These are phyloP conservation scores for Tragelaphus imberbis DNA, from an alignment of 2,113 vertebrate species.

Conservation along the genomic window DNA sequence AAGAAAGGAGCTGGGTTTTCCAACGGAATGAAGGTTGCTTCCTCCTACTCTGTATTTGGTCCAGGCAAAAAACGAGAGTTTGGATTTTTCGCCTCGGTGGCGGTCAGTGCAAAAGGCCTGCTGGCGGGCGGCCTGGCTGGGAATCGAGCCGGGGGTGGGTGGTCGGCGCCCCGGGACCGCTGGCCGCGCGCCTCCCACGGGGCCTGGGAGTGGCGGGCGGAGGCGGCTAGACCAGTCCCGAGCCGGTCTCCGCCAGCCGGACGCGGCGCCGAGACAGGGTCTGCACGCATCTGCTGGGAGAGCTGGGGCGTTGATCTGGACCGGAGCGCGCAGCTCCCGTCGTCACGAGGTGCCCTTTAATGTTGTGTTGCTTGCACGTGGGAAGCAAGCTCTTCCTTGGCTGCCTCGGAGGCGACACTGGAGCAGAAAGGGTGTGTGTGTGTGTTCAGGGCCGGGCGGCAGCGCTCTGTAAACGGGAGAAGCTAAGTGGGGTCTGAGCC, in stretches of 20 bases:
- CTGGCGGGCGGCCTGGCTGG: neutral
- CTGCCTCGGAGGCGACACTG: neutral
- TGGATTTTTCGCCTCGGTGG: neutral
- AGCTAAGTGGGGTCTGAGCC: neutral
- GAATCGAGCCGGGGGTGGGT: neutral
- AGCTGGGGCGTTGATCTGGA: fast-evolving
- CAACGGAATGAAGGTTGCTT: neutral
- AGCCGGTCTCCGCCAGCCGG: neutral
- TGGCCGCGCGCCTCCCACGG: neutral
- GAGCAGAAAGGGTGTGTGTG: neutral
- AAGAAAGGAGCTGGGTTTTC: neutral
- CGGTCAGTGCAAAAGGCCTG: neutral
- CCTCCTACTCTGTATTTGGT: neutral
- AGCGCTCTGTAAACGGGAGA: neutral
- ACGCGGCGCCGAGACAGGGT: neutral
- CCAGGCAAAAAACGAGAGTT: neutral
- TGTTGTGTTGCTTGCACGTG: neutral
- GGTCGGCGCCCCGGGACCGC: neutral
- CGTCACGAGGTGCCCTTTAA: neutral
- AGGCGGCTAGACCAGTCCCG: neutral
- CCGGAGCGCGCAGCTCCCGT: fast-evolving
- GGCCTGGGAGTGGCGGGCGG: neutral
- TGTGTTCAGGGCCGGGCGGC: neutral
- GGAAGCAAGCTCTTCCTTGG: neutral
- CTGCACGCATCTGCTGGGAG: neutral